These are phyloP conservation scores for Sprattus sprattus DNA, from an alignment of 2,113 vertebrate genomes.

Conservation along the genomic window DNA sequence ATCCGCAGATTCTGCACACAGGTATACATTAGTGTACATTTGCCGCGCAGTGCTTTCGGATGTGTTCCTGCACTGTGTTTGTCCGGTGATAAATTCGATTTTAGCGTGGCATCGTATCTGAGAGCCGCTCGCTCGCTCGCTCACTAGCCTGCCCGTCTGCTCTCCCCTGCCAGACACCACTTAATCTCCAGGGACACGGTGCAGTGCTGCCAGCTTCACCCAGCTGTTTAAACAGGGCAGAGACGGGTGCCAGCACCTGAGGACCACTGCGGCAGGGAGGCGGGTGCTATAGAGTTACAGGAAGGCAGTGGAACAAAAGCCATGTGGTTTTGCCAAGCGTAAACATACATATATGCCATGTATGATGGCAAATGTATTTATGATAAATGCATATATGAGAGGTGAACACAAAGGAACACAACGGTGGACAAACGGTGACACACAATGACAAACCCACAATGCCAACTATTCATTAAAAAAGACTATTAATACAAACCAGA, in stretches of 20 bases:
- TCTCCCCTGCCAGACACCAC: background rate
- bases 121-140: background rate
- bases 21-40: background rate
- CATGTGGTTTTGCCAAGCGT: background rate
- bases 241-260: conserved; percentile 48
- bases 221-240: conserved; percentile 68
- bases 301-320: background rate
- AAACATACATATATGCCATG: background rate
- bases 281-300: background rate
- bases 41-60: background rate
- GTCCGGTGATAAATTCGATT: background rate
- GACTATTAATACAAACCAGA: background rate
- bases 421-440: background rate
- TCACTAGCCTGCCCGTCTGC: background rate
- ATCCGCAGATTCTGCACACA: too few relatives aligned
- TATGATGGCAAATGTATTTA: too few relatives aligned
- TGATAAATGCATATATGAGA: background rate
- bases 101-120: background rate
- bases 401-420: background rate
- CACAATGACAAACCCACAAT: background rate
- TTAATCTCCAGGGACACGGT: background rate
- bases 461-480: background rate
- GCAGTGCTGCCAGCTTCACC: background rate
- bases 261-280: background rate
- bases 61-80: background rate